phyloP scores from a whole-genome alignment of 2,113 vertebrate species.

The Anarrhichthys ocellatus region DNA sequence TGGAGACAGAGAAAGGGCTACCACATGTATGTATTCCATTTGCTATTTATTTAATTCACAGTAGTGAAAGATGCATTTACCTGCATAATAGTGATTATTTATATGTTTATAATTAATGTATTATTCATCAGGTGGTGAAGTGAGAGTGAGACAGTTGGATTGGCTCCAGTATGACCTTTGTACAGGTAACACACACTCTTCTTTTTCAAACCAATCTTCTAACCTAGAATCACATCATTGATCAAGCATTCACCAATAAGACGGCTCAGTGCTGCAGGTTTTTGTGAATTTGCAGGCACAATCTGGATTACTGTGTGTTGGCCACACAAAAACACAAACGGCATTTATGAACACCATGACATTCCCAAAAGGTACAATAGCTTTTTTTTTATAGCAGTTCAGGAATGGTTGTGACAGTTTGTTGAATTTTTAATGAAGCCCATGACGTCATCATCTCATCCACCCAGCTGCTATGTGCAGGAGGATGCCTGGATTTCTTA shows the following conservation, averaged over 20 bases:
- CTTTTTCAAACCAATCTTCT: not conserved
- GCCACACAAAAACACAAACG: no score
- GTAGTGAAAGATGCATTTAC: not conserved
- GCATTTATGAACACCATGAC: no score
- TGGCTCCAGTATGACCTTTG: conserved; percentile 89
- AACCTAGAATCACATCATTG: not conserved
- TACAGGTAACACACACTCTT: conserved; percentile 82
- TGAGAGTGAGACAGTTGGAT: conserved; percentile 89
- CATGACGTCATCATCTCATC: no score
- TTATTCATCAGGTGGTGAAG: conserved; percentile 77
- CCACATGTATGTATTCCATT: not conserved
- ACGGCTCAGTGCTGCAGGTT: no score
- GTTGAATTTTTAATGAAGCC: no score
- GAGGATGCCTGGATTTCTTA: no score
- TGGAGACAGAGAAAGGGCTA: not conserved
- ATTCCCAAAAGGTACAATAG: no score
- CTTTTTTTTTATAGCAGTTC: no score
- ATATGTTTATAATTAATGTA: not conserved
- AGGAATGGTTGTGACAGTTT: no score
- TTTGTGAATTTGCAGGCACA: no score
- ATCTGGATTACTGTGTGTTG: no score
- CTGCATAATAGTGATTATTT: not conserved
- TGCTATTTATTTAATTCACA: not conserved
- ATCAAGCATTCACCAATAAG: not conserved
- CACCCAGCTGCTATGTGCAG: no score